These are phyloP conservation scores for Coelogynopora nodosa DNA, from an alignment of 2,888 invertebrate genomes.

Conservation along the genomic window DNA sequence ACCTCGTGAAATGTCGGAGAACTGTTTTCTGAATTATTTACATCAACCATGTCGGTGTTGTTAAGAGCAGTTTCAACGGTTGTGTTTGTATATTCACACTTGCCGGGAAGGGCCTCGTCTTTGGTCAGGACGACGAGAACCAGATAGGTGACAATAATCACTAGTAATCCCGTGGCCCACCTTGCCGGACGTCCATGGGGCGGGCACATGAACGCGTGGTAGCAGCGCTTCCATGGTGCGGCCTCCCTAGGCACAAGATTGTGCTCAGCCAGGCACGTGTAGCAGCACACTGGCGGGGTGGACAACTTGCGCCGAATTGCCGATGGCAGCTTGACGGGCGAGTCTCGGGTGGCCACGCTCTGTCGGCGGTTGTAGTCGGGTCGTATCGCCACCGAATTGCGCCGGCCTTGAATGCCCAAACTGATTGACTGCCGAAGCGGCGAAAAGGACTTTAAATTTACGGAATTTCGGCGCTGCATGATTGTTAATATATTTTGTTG, in stretches of 20 bases:
- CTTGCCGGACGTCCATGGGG: conserved; percentile 55
- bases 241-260: neutral
- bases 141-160: conserved; percentile 51
- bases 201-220: conserved; percentile 51
- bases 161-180: conserved; percentile 51
- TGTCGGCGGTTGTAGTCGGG: neutral
- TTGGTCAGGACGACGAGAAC: conserved; percentile 53
- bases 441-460: neutral
- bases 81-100: neutral
- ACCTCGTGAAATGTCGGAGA: neutral
- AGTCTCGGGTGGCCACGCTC: neutral
- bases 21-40: neutral
- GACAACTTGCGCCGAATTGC: neutral
- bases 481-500: neutral
- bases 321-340: neutral
- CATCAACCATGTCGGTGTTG: neutral
- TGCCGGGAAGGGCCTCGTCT: conserved; percentile 49
- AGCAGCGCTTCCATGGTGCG: neutral
- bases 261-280: neutral
- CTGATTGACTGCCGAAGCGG: neutral
- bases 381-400: neutral
- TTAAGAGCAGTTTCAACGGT: neutral
- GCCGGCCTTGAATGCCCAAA: neutral
- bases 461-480: neutral
- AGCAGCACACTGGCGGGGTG: neutral